Base-by-base conservation (phyloP, 2,888 invertebrate species). In the Thumatha senex region DNA sequence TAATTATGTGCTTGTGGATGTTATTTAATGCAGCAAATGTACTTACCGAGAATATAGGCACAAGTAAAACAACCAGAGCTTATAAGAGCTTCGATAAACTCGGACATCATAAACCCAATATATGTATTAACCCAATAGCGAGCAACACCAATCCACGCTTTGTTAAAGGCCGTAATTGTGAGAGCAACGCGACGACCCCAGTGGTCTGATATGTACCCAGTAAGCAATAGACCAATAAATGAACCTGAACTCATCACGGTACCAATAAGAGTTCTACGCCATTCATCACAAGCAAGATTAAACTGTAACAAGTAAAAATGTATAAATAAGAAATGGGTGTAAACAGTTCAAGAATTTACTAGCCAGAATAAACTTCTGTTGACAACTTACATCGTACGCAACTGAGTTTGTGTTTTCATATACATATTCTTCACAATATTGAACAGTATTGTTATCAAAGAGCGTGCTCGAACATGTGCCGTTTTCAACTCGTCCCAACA, bases 201-300 rank as follows among this genome's bases (percentile, higher is more conserved):
- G 91, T 92, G 94, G 82, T 96, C 96, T 0, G 96, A 95, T 34
- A 95, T 76, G 61, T 92, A 92, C 36, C 96, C 96, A 1, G 94
- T 93, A 48, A 95, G 81, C 1, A 94, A 94, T 51, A 95, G 85
- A 0, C 94, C 94, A 38, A 93, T 78, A 66, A 95, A 92, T 48
- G 94, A 94, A 11, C 95, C 95, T 31, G 94, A 68, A 43, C 93
- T 95, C 56, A 95, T 93, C 2, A 95, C 81, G 0, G 95, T 94
- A 0, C 96, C 96, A 31, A 96, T 94, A 50, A 96, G 70, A 0
- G 95, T 92, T 18, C 96, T 85, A 58, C 93, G 94, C 96, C 96
- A 96, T 89, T 87, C 91, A 15, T 93, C 92, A 64, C 95, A 95
- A 1, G 93, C 93, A 13, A 95, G 72, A 24, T 81, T 84, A 69